Evolutionary conservation across 2,888 invertebrate genomes (phyloP).

Genomic region (Nephrotoma guestfalica): DNA sequence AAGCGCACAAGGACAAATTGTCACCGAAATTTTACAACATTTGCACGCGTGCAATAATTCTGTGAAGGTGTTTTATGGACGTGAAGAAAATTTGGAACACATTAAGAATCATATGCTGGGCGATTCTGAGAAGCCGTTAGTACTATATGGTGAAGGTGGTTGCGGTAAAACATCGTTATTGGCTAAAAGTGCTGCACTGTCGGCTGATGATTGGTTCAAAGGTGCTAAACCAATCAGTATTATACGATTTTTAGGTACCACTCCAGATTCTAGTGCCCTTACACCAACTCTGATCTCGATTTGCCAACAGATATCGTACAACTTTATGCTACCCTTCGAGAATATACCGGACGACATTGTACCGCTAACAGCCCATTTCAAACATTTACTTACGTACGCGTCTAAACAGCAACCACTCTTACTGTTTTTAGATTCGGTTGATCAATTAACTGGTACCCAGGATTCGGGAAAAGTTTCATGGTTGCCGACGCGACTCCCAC

Average conservation of each 20-base stretch:
- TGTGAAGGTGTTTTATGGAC: conserved; percentile 84
- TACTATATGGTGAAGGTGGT: conserved; percentile 88
- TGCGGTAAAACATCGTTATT: conserved; percentile 95
- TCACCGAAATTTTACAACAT: conserved; percentile 88
- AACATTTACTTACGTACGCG: conserved; percentile 76
- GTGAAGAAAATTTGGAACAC: conserved; percentile 68
- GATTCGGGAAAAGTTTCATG: conserved; percentile 92
- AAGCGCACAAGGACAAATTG: conserved; percentile 83
- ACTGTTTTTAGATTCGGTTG: conserved; percentile 89
- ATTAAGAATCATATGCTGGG: conserved; percentile 74
- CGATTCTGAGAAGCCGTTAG: conserved; percentile 73
- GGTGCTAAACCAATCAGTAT: conserved; percentile 71
- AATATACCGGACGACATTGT: conserved; percentile 93
- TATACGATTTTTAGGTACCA: conserved; percentile 87
- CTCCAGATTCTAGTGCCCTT: conserved; percentile 90
- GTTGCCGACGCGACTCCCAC: conserved; percentile 83
- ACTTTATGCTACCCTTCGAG: conserved; percentile 80
- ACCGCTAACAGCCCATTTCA: conserved; percentile 90
- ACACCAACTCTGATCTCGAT: conserved; percentile 90
- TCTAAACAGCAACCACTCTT: conserved; percentile 71
- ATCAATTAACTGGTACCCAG: conserved; percentile 88
- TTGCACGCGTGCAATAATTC: conserved; percentile 91
- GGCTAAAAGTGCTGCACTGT: conserved; percentile 79
- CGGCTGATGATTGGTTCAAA: conserved; percentile 55
- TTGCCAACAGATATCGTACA: conserved; percentile 90